These are phyloP conservation scores for Buphagus erythrorhynchus DNA, from an alignment of 2,797 vertebrate species.

Conservation along the genomic window DNA sequence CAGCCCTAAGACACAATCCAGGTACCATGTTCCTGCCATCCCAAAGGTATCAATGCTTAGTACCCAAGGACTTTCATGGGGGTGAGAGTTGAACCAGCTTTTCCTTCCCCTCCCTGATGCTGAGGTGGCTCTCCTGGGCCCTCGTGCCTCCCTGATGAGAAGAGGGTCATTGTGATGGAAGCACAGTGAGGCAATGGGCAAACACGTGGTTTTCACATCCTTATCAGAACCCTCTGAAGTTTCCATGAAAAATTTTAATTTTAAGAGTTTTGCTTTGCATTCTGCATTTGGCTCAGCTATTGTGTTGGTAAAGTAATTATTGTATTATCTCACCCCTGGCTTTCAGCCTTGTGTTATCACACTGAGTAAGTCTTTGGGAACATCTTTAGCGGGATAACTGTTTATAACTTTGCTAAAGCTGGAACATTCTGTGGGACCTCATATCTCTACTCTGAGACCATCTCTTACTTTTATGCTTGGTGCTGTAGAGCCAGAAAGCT, in stretches of 20 bases:
- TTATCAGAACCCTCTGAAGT: background rate
- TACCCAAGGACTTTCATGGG: background rate
- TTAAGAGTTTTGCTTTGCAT: conserved; percentile 23
- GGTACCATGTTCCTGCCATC: background rate
- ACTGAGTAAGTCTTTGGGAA: conserved; percentile 65
- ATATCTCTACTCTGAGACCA: background rate
- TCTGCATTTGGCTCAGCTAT: conserved; percentile 57
- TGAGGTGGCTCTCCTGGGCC: background rate
- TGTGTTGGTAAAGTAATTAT: conserved; percentile 70
- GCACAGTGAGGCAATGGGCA: background rate
- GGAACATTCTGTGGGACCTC: background rate
- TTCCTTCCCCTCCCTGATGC: background rate
- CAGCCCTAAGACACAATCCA: background rate
- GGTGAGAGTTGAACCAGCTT: background rate
- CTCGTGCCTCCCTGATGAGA: background rate
- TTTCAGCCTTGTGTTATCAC: conserved; percentile 52
- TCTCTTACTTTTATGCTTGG: background rate
- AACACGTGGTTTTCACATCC: background rate
- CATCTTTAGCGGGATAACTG: conserved; percentile 49
- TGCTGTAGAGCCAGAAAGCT: background rate
- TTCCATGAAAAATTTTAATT: conserved; percentile 12
- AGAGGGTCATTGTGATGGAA: background rate
- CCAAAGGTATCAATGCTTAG: background rate
- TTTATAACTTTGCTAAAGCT: conserved; percentile 20
- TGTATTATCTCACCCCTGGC: conserved; percentile 76